Percentiles rank a stretch among this genome's conserved stretches.
phyloP scores from a whole-genome alignment of 2,113 vertebrate species.

The Triplophysa siluroides region DNA sequence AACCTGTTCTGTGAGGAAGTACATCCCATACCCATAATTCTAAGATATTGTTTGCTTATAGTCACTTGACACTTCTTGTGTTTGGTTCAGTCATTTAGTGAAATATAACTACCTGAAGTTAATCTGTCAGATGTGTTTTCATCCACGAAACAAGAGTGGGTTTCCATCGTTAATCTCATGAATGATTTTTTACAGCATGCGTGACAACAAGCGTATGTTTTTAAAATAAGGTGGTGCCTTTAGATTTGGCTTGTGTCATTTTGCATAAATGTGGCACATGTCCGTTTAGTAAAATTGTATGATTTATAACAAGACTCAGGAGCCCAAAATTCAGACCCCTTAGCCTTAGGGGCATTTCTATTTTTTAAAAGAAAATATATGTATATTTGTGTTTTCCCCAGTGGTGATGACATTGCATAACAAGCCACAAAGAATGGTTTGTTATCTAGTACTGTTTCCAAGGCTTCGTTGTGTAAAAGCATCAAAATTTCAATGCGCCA shows the following conservation, averaged over 20 bases:
- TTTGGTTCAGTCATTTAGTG: background rate
- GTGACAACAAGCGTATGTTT: constrained; percentile 28
- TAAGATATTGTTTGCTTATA: background rate
- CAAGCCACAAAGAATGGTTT: too few relatives aligned
- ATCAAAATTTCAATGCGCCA: constrained; percentile 13
- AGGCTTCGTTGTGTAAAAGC: constrained; percentile 33
- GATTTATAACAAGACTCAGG: constrained; percentile 24
- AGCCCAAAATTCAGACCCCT: too few relatives aligned
- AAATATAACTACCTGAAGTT: background rate
- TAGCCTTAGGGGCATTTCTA: too few relatives aligned
- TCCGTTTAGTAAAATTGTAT: constrained; percentile 30
- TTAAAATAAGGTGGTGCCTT: background rate
- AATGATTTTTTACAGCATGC: constrained; percentile 27
- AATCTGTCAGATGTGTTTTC: constrained; percentile 7
- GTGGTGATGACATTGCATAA: too few relatives aligned
- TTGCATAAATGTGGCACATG: constrained; percentile 11
- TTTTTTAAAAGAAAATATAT: too few relatives aligned
- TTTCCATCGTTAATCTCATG: background rate
- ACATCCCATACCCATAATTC: background rate
- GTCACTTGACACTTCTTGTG: background rate
- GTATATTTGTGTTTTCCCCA: too few relatives aligned
- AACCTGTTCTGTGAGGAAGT: background rate
- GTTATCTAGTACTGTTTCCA: too few relatives aligned
- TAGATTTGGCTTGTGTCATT: background rate
- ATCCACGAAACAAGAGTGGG: background rate